Conservation (phyloP, 2,888 invertebrate species). For the Conus canariensis region DNA sequence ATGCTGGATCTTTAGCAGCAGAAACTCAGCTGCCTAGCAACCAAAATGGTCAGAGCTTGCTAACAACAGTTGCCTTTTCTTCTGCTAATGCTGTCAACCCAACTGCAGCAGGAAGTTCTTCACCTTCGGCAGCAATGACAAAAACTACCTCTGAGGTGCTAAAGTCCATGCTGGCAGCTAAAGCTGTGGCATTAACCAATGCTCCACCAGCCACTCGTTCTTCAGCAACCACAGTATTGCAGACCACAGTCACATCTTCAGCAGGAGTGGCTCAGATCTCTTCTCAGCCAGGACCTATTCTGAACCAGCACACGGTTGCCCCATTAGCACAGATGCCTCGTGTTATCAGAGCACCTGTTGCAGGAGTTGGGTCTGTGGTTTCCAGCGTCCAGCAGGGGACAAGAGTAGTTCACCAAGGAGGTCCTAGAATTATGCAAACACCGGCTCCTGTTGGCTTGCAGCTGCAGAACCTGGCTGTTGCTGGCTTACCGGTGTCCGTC, state of each 20-base stretch:
- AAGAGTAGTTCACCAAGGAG: background rate
- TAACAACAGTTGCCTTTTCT: background rate
- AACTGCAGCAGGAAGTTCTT: background rate
- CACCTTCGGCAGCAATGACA: slow-evolving; percentile 2
- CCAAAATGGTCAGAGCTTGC: background rate
- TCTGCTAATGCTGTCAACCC: background rate
- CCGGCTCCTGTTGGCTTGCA: background rate
- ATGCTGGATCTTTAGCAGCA: background rate
- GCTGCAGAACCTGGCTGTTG: slow-evolving; percentile 38
- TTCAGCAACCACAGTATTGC: background rate
- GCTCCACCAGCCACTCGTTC: background rate
- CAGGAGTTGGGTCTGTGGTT: background rate
- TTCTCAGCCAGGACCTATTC: background rate
- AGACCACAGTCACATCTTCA: background rate
- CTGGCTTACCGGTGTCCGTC: background rate
- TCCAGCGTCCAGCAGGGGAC: background rate
- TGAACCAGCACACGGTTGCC: background rate
- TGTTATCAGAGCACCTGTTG: slow-evolving; percentile 17
- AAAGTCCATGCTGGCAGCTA: slow-evolving; percentile 38
- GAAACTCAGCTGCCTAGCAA: background rate
- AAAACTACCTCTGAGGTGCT: slow-evolving; percentile 28
- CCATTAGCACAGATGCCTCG: background rate
- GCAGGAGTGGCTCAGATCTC: background rate
- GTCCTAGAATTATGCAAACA: background rate
- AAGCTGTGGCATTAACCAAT: slow-evolving; percentile 4